Conservation (phyloP, 2,797 vertebrate species). For the Smutsia gigantea region DNA sequence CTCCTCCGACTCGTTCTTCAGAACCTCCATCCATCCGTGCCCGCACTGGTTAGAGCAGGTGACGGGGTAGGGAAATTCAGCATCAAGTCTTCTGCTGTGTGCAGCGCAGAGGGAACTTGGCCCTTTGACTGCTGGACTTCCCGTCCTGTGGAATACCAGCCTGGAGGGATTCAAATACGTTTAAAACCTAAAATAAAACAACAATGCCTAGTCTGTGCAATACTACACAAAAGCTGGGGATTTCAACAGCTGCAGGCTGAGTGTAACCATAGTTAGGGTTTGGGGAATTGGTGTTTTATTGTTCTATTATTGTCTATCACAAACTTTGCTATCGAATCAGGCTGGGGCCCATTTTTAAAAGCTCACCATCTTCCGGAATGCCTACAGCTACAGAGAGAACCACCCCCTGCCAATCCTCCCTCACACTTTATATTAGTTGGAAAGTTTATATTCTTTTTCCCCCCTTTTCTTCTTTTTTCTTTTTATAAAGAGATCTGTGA, state of each 20-base stretch:
- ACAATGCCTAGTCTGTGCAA: not conserved
- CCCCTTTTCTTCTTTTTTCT: not conserved
- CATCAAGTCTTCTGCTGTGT: not conserved
- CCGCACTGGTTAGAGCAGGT: not conserved
- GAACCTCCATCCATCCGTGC: not conserved
- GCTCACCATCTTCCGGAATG: slow-evolving; percentile 46
- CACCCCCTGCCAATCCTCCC: not conserved
- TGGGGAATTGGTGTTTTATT: slow-evolving; percentile 62
- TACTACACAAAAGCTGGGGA: not conserved
- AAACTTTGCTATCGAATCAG: slow-evolving; percentile 75
- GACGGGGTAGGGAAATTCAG: not conserved
- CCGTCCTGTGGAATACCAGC: not conserved
- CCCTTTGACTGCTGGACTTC: not conserved
- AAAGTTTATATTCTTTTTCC: not conserved
- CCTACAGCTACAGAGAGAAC: not conserved
- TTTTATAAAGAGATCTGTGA: not conserved
- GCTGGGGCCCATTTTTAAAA: slow-evolving; percentile 73
- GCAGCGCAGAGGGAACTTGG: not conserved
- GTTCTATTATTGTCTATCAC: slow-evolving; percentile 78
- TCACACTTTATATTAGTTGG: not conserved
- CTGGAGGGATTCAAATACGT: not conserved
- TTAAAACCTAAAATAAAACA: slow-evolving; percentile 53
- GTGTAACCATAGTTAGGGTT: not conserved
- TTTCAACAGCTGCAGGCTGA: not conserved
- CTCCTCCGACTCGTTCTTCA: not conserved